Conservation (phyloP, 2,888 invertebrate species). For the Drosophila diplacantha region DNA sequence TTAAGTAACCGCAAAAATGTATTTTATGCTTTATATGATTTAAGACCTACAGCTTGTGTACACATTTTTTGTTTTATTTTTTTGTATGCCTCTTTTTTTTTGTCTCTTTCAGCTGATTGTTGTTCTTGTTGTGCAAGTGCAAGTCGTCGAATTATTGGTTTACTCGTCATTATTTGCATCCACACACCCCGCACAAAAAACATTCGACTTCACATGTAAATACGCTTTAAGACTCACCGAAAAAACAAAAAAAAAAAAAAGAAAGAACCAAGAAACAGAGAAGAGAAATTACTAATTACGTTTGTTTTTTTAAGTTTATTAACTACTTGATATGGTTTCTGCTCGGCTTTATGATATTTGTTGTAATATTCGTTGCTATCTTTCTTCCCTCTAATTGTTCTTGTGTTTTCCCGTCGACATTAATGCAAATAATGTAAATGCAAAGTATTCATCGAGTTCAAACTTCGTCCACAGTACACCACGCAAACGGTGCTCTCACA, state of each 20-base stretch:
- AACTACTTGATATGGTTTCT: neutral
- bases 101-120: conserved; percentile 17
- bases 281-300: neutral
- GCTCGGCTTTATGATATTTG: conserved; percentile 1
- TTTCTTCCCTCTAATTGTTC: neutral
- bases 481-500: conserved; percentile 95
- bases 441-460: neutral
- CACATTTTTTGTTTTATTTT: conserved; percentile 24
- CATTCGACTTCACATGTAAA: conserved; percentile 21
- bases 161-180: conserved; percentile 36
- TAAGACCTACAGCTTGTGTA: conserved; percentile 1
- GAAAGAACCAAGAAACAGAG: neutral
- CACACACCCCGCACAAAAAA: conserved; percentile 10
- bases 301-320: neutral
- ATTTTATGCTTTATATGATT: conserved; percentile 4
- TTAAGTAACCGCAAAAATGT: conserved; percentile 1
- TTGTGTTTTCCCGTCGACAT: neutral
- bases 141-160: conserved; percentile 31
- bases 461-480: conserved; percentile 81
- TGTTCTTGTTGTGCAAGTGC: conserved; percentile 18
- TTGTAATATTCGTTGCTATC: neutral
- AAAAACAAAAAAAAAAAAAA: neutral
- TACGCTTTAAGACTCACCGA: conserved; percentile 1
- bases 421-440: neutral
- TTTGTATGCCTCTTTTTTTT: conserved; percentile 12